Conservation (phyloP, 2,888 invertebrate species). For the Acanthacorydalis orientalis region DNA sequence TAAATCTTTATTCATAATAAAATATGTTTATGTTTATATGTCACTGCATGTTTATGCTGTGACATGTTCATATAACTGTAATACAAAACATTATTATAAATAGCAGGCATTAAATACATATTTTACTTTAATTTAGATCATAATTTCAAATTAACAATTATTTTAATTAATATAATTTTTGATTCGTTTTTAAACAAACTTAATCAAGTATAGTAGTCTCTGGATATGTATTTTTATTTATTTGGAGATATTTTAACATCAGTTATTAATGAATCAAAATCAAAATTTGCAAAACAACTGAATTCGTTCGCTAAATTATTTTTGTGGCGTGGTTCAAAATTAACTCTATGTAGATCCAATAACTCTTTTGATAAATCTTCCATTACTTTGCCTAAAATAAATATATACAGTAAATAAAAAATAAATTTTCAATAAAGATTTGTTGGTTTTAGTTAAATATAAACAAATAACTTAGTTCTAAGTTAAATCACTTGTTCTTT, state of each 20-base stretch:
- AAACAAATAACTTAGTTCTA: no score
- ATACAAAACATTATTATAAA: no score
- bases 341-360: slow-evolving; percentile 44
- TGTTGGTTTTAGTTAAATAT: background rate
- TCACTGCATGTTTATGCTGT: no score
- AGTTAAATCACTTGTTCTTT: no score
- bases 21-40: no score
- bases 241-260: background rate
- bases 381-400: slow-evolving; percentile 54
- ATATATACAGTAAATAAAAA: slow-evolving; percentile 8
- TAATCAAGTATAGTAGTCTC: no score
- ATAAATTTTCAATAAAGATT: background rate
- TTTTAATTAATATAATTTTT: no score
- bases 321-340: slow-evolving; percentile 65
- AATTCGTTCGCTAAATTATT: slow-evolving; percentile 90
- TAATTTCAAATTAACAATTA: no score
- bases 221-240: background rate
- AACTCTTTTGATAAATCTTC: slow-evolving; percentile 44
- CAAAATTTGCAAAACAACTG: slow-evolving; percentile 77
- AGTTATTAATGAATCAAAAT: slow-evolving; percentile 34
- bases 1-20: no score
- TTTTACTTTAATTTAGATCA: background rate
- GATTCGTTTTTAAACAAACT: no score
- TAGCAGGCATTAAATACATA: no score
- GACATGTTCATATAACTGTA: no score